Evolutionary conservation across 2,888 invertebrate species (phyloP), one percentile per base, ranked within the genome.

Genomic region (Chymomyza fuscimana): DNA sequence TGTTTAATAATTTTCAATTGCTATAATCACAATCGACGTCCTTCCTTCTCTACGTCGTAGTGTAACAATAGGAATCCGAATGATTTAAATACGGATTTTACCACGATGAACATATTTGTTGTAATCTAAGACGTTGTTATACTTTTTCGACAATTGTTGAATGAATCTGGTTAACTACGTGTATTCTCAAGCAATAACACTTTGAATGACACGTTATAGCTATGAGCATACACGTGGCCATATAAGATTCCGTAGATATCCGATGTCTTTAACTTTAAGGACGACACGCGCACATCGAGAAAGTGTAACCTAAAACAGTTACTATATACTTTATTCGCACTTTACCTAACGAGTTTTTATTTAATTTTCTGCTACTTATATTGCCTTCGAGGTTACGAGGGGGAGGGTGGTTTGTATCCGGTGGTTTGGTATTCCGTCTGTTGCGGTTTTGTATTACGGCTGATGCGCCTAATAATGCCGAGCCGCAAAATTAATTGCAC

Each of bases 101-200:
- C 0, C 25, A 25, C 25, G 3, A 4, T 25, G 25, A 1, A 25
- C 4, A 25, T 25, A 25, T 3, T 3, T 25, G 1, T 25, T 25
- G 25, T 25, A 25, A 25, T 25, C 25, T 25, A 7, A 36, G 6
- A 5, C 36, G 36, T 7, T 46, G 7, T 9, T 5, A 32, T 32
- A 32, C 7, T 32, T 9, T 32, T 32, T 32, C 32, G 32, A 32
- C 32, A 46, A 46, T 46, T 46, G 92, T 85, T 89, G 92, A 79
- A 71, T 73, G 87, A 90, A 94, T 94, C 96, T 95, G 95, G 95
- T 95, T 95, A 96, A 96, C 97, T 97, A 98, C 97, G 97, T 97
- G 97, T 98, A 98, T 98, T 98, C 97, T 97, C 97, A 98, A 98
- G 98, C 98, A 98, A 98, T 98, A 98, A 98, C 97, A 97, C 94